Evolutionary conservation across 2,888 invertebrate genomes (phyloP).

Genomic region (Tenodera sinensis): DNA sequence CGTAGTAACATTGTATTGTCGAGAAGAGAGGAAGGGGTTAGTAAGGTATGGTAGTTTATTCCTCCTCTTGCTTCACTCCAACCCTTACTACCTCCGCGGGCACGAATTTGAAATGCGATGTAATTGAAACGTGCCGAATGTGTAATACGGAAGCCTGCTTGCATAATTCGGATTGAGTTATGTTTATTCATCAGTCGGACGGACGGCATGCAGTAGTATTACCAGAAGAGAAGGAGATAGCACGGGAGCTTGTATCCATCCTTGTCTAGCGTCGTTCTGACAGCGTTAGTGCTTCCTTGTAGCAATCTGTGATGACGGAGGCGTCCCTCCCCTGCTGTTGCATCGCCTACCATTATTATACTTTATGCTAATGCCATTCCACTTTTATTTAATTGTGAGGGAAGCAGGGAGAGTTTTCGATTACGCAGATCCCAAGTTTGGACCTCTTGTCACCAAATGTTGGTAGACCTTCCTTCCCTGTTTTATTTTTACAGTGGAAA

Average conservation of each 20-base stretch:
- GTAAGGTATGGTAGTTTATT: neutral
- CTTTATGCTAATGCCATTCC: neutral
- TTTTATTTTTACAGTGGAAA: neutral
- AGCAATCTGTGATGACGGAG: neutral
- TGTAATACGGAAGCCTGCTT: slow-evolving; percentile 21
- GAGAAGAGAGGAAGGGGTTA: neutral
- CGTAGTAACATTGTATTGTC: neutral
- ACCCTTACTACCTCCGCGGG: neutral
- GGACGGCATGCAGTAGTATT: neutral
- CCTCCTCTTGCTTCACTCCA: neutral
- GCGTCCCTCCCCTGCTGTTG: neutral
- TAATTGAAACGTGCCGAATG: slow-evolving; percentile 29
- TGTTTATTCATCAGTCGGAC: slow-evolving; percentile 23
- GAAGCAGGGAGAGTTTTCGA: neutral
- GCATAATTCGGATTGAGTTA: slow-evolving; percentile 28
- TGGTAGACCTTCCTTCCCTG: neutral
- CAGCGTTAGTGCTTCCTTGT: neutral
- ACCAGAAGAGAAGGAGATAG: neutral
- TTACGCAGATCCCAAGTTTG: neutral
- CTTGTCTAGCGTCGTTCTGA: neutral
- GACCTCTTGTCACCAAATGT: neutral
- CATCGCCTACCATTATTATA: neutral
- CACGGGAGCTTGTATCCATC: neutral
- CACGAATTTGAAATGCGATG: slow-evolving; percentile 29
- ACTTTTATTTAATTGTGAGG: neutral